phyloP scores from a whole-genome alignment of 2,113 vertebrate genomes.

The Periophthalmus modestus region DNA sequence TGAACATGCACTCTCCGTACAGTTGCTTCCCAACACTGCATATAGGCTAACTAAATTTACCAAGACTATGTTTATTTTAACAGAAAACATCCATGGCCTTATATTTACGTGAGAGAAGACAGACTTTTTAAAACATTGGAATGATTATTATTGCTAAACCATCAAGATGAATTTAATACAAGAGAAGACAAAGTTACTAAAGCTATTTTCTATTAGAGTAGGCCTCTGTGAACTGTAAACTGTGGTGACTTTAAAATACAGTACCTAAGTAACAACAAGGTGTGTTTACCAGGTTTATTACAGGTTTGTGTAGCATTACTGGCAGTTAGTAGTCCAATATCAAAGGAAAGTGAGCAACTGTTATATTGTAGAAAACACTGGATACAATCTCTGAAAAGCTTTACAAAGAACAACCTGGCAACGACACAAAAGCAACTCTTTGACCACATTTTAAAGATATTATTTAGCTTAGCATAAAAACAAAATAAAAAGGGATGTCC shows the following conservation, averaged over 20 bases:
- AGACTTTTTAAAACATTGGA: too few relatives aligned
- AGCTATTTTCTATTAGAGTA: not conserved
- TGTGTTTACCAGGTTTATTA: conserved; percentile 65
- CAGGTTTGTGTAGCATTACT: conserved; percentile 40
- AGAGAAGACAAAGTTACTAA: too few relatives aligned
- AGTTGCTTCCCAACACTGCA: too few relatives aligned
- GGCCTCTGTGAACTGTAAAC: not conserved
- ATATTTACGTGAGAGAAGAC: too few relatives aligned
- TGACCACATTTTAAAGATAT: conserved; percentile 55
- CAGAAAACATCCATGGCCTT: too few relatives aligned
- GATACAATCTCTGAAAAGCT: conserved; percentile 43
- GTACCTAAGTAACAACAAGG: not conserved
- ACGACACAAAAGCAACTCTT: conserved; percentile 42
- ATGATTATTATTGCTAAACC: too few relatives aligned
- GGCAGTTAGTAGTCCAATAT: conserved; percentile 30
- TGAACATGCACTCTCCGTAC: too few relatives aligned
- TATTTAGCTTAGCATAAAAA: conserved; percentile 64
- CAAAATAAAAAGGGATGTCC: conserved; percentile 70
- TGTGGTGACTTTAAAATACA: too few relatives aligned
- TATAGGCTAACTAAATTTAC: too few relatives aligned
- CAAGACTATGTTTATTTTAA: too few relatives aligned
- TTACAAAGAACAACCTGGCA: conserved; percentile 36
- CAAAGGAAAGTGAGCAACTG: conserved; percentile 35
- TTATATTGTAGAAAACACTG: conserved; percentile 35
- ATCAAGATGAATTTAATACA: too few relatives aligned